These are phyloP conservation scores for Pelusios castaneus DNA, from an alignment of 2,113 vertebrate genomes.

Conservation along the genomic window DNA sequence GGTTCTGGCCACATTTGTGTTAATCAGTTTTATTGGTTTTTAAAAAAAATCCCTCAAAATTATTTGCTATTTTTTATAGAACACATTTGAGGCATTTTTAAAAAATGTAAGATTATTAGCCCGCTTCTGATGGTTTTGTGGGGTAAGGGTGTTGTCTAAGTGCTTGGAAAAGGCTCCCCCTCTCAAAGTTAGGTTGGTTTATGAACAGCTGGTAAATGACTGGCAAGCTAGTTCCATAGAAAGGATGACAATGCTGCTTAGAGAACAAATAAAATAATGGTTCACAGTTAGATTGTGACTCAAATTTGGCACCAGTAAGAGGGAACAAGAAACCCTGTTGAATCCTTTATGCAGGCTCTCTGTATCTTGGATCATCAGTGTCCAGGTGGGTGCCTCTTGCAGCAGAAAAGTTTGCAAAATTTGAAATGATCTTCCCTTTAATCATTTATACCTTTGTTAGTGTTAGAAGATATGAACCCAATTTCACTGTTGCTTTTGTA, in stretches of 20 bases:
- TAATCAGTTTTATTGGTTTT: no score
- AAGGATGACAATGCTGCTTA: neutral
- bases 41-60: fast-evolving
- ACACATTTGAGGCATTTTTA: neutral
- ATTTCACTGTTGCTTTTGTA: neutral
- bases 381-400: neutral
- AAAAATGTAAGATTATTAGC: neutral
- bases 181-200: neutral
- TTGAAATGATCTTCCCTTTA: neutral
- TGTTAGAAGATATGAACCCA: neutral
- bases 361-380: neutral
- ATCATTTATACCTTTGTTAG: neutral
- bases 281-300: neutral
- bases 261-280: neutral
- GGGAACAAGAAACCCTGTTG: neutral
- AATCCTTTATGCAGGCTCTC: neutral
- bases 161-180: fast-evolving
- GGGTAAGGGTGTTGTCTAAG: neutral
- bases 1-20: neutral
- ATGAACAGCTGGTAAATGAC: neutral
- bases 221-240: neutral
- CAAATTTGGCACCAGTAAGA: neutral
- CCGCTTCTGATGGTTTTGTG: neutral
- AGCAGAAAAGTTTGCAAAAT: fast-evolving
- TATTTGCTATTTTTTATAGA: neutral